Evolutionary conservation across 2,888 invertebrate species (phyloP).

Genomic region (Chouioia cunea): DNA sequence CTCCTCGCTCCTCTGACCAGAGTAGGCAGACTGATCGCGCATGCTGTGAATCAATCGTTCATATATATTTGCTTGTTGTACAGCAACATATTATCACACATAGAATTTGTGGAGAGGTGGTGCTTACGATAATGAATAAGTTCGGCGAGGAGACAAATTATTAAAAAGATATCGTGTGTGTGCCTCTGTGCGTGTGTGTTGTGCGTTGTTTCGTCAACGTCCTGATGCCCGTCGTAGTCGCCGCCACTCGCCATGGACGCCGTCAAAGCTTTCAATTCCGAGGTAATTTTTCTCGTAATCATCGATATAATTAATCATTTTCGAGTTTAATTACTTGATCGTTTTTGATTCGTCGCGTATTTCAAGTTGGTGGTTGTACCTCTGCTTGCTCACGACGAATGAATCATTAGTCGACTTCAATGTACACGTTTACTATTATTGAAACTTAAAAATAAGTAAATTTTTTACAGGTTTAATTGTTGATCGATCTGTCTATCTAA

Average conservation of each 20-base stretch:
- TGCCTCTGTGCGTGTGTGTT: background rate
- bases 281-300: conserved; percentile 73
- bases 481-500: background rate
- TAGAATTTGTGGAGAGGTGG: background rate
- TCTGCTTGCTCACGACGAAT: too few relatives aligned
- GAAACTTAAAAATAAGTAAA: background rate
- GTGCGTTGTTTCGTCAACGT: conserved; percentile 1
- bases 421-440: background rate
- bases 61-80: background rate
- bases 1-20: conserved; percentile 22
- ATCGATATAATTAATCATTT: background rate
- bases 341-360: background rate
- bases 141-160: conserved; percentile 1
- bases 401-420: background rate
- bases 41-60: background rate
- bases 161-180: background rate
- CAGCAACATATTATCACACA: background rate
- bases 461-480: too few relatives aligned
- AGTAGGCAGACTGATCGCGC: background rate
- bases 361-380: conserved; percentile 18
- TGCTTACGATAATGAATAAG: background rate
- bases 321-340: background rate
- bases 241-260: conserved; percentile 76
- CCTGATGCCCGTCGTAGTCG: conserved; percentile 4
- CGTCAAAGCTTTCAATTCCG: conserved; percentile 88